These are phyloP conservation scores for Istiophorus platypterus DNA, from an alignment of 2,113 vertebrate species.

Conservation along the genomic window DNA sequence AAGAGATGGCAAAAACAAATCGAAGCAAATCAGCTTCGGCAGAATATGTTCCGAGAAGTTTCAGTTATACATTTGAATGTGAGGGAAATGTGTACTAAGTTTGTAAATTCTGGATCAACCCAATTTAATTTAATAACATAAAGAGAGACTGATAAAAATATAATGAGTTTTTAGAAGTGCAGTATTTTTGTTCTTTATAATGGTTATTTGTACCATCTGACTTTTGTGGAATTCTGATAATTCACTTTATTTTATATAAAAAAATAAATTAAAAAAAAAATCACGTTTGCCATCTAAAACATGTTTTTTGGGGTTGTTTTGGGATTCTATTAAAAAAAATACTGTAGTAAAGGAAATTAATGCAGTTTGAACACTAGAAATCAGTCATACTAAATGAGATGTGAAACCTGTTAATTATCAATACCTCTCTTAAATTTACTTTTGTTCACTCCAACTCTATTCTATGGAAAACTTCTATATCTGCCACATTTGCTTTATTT, in stretches of 20 bases:
- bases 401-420: no score
- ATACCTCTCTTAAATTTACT: no score
- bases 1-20: conserved; percentile 41
- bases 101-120: not conserved
- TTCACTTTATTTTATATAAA: no score
- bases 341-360: not conserved
- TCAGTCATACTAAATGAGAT: not conserved
- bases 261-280: no score
- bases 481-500: not conserved
- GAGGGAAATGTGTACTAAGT: not conserved
- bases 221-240: no score
- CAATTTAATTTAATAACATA: not conserved
- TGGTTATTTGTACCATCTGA: no score
- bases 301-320: no score
- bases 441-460: no score
- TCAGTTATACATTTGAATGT: not conserved
- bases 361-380: not conserved
- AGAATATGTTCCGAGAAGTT: not conserved
- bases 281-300: no score
- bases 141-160: not conserved
- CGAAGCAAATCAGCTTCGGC: conserved; percentile 21
- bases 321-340: not conserved
- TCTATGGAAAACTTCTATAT: no score
- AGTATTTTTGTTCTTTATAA: not conserved
- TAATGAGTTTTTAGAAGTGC: not conserved